A percentile compares a stretch with the other conserved stretches of the same genome.
These are phyloP conservation scores for Drosophila austrosaltans DNA, from an alignment of 2,888 invertebrate species.

Conservation along the genomic window DNA sequence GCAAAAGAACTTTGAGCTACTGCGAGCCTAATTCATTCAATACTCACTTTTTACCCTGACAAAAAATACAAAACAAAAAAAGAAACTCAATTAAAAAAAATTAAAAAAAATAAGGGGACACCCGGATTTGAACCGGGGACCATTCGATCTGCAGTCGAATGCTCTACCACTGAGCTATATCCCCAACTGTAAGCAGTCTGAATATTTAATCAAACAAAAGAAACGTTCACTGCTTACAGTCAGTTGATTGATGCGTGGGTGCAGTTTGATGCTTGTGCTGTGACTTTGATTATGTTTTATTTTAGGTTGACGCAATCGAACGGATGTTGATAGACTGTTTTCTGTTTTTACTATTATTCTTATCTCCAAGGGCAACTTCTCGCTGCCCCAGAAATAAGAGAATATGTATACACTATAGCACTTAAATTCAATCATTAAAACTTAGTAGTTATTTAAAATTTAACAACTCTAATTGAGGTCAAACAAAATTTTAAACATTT, in stretches of 20 bases:
- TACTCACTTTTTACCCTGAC: too few relatives aligned
- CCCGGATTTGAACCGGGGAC: slow-evolving; percentile 80
- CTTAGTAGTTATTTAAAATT: not conserved
- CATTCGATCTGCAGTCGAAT: slow-evolving; percentile 80
- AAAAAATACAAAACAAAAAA: too few relatives aligned
- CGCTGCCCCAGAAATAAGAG: not conserved
- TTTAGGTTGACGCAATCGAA: slow-evolving; percentile 1
- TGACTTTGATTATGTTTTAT: not conserved
- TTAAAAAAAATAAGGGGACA: slow-evolving; percentile 50
- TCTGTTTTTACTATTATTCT: not conserved
- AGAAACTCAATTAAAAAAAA: not conserved
- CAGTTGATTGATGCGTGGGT: not conserved
- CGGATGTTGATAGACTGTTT: slow-evolving; percentile 7
- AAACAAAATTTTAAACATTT: too few relatives aligned
- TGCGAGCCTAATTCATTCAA: too few relatives aligned
- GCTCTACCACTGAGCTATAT: slow-evolving; percentile 79
- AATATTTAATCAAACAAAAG: slow-evolving; percentile 6
- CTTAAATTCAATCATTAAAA: not conserved
- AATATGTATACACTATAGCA: not conserved
- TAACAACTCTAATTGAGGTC: not conserved
- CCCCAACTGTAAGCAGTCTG: slow-evolving; percentile 11
- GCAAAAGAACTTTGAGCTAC: too few relatives aligned
- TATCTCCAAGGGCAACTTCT: not conserved
- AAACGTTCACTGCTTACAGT: not conserved
- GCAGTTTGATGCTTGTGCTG: not conserved